These are phyloP conservation scores for Antechinus stuartii DNA, from an alignment of 2,113 vertebrate species.

Conservation along the genomic window DNA sequence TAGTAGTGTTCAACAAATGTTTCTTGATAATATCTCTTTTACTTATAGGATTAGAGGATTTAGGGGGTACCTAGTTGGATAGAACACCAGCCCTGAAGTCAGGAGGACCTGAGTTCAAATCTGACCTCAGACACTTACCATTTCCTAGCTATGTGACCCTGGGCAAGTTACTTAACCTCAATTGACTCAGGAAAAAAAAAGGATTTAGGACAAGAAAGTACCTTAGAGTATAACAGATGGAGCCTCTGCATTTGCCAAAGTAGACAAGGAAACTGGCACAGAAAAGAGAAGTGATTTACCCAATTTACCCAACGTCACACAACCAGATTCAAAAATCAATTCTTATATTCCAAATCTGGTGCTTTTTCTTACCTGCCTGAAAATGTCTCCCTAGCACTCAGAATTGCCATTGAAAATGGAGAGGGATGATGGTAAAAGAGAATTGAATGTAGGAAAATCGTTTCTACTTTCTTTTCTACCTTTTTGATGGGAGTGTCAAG, in stretches of 20 bases:
- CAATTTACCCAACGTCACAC: neutral
- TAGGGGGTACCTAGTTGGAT: too few relatives aligned
- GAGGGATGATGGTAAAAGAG: neutral
- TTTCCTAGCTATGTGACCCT: too few relatives aligned
- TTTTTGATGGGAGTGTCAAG: neutral
- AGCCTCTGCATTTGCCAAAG: neutral
- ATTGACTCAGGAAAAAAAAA: neutral
- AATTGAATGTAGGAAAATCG: neutral
- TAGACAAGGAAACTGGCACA: neutral
- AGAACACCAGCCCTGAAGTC: too few relatives aligned
- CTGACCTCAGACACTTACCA: too few relatives aligned
- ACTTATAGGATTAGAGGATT: neutral
- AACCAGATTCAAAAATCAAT: neutral
- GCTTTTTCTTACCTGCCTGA: neutral
- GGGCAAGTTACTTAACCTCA: too few relatives aligned
- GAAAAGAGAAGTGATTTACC: neutral
- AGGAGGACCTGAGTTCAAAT: too few relatives aligned
- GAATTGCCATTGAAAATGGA: neutral
- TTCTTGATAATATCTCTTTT: neutral
- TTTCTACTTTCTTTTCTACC: neutral
- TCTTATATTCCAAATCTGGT: neutral
- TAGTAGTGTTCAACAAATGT: neutral
- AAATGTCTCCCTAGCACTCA: neutral
- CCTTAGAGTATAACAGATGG: neutral
- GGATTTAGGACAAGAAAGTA: neutral